Conservation (phyloP, 2,888 invertebrate genomes). For the Andrena hattorfiana region DNA sequence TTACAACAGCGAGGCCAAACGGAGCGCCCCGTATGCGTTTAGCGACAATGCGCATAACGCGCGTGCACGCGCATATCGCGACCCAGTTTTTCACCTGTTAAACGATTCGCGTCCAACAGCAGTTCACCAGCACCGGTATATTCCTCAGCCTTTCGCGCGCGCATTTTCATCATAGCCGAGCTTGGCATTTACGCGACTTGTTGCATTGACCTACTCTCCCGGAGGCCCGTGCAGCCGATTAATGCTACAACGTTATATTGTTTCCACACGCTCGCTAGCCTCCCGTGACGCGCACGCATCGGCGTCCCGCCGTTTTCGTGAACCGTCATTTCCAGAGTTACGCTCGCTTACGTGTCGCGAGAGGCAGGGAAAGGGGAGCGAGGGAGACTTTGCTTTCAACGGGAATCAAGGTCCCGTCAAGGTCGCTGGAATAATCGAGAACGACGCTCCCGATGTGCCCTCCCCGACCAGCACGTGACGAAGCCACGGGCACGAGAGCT, state of each 20-base stretch:
- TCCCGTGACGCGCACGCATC: constrained; percentile 39
- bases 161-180: constrained; percentile 67
- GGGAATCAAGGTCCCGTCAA: constrained; percentile 24
- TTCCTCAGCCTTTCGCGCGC: constrained; percentile 75
- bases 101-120: constrained; percentile 39
- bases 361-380: not conserved
- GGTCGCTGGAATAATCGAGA: constrained; percentile 21
- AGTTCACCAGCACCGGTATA: constrained; percentile 43
- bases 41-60: not conserved
- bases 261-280: constrained; percentile 43
- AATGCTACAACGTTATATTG: constrained; percentile 52
- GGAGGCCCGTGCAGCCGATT: constrained; percentile 45
- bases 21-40: too few species aligned
- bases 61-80: constrained; percentile 34
- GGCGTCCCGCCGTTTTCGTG: constrained; percentile 16
- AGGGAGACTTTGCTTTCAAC: constrained; percentile 2
- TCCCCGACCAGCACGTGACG: not conserved
- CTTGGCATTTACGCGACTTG: constrained; percentile 76
- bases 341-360: not conserved
- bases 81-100: constrained; percentile 73
- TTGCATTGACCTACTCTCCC: constrained; percentile 80
- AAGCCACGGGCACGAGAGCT: not conserved
- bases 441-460: constrained; percentile 5
- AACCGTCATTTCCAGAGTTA: constrained; percentile 30
- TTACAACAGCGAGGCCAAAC: too few species aligned